These are phyloP conservation scores for Palaemon carinicauda DNA, from an alignment of 1,140 invertebrate species.

Conservation along the genomic window DNA sequence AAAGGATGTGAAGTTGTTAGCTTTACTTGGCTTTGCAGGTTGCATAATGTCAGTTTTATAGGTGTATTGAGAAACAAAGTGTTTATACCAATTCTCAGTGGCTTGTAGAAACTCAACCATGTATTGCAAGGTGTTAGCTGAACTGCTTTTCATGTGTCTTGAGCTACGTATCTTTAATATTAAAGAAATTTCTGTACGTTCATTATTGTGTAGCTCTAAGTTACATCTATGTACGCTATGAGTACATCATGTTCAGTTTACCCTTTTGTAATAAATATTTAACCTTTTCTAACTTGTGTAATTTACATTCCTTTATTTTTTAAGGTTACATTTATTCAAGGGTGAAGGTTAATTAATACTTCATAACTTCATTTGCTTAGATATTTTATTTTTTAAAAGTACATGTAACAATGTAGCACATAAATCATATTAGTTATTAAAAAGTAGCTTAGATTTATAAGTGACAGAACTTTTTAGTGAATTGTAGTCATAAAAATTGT, in stretches of 20 bases:
- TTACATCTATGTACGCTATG: slow-evolving; percentile 31
- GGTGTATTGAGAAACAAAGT: neutral
- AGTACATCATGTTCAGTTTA: slow-evolving; percentile 55
- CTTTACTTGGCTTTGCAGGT: neutral
- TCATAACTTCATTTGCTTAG: no score
- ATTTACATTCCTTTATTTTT: no score
- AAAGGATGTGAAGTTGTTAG: no score
- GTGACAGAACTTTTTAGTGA: no score
- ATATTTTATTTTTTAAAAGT: no score
- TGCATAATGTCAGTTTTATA: neutral
- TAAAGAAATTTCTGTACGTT: slow-evolving; percentile 36
- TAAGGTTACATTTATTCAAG: no score
- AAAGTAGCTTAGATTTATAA: no score
- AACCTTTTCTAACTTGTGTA: slow-evolving; percentile 42
- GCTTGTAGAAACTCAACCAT: slow-evolving; percentile 34
- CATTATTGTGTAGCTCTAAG: slow-evolving; percentile 38
- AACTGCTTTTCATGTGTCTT: slow-evolving; percentile 54
- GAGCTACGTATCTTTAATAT: slow-evolving; percentile 20
- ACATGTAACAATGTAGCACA: no score
- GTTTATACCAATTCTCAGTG: slow-evolving; percentile 27
- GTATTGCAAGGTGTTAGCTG: slow-evolving; percentile 52
- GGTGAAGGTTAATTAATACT: no score
- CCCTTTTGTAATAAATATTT: slow-evolving; percentile 58
- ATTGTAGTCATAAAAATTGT: no score
- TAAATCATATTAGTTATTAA: no score